Percentiles rank a stretch among this genome's conserved stretches.
Evolutionary conservation across 2,888 invertebrate genomes (phyloP).

Genomic region (Eupithecia subumbrata): DNA sequence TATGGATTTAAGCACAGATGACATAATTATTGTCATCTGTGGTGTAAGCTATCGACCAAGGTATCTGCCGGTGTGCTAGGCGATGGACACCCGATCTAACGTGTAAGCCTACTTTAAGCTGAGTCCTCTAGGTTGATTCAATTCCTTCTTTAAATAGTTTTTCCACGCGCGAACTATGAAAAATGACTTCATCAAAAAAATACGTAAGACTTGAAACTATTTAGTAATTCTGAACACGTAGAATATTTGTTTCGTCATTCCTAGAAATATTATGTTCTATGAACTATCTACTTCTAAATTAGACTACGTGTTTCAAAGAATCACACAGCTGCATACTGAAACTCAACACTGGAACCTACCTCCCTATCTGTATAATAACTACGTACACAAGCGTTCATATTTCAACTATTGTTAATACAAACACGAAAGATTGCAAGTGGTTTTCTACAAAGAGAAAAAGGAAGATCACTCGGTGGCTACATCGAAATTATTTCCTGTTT

Average conservation of each 20-base stretch:
- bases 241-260: constrained; percentile 1
- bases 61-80: no score
- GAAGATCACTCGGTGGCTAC: constrained; percentile 68
- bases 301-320: constrained; percentile 39
- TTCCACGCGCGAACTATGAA: neutral
- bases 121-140: neutral
- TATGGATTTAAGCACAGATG: no score
- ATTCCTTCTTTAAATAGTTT: neutral
- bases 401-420: constrained; percentile 54
- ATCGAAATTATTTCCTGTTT: constrained; percentile 77
- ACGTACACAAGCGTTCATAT: constrained; percentile 61
- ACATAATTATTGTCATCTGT: no score
- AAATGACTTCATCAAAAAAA: neutral
- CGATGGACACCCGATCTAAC: no score
- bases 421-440: constrained; percentile 58
- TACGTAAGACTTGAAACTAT: neutral
- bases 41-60: no score
- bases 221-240: neutral
- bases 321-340: constrained; percentile 52
- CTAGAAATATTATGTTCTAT: neutral
- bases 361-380: constrained; percentile 57
- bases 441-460: constrained; percentile 56
- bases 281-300: neutral
- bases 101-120: no score
- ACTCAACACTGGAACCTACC: constrained; percentile 54